Evolutionary conservation across 2,888 invertebrate species (phyloP), one percentile per base, ranked within the genome.

Genomic region (Apotomis turbidana): DNA sequence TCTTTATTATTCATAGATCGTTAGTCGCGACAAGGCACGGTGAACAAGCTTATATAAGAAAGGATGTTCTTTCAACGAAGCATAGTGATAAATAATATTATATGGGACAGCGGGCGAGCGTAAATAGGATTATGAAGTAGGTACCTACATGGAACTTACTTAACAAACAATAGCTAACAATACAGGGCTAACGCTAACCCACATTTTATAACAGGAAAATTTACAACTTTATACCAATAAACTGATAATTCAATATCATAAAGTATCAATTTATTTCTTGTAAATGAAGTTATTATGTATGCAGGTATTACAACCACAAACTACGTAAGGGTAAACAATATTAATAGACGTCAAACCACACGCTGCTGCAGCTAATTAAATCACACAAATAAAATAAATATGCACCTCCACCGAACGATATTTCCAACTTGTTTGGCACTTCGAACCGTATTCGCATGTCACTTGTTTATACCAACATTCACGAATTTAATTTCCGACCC

Each of bases 361-460:
- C 71, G 67, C 60, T 38, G 60, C 64, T 3, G 54, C 70, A 64
- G 41, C 27, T 70, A 41, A 63, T 59, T 51, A 38, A 51, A 68
- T 52, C 59, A 59, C 59, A 78, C 78, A 79, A 79, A 80, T 79
- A 83, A 76, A 75, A 79, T 80, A 83, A 82, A 81, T 82, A 81
- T 85, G 77, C 80, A 87, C 90, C 90, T 89, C 88, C 87, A 81
- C 90, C 90, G 77, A 93, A 92, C 79, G 87, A 84, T 80, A 93
- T 93, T 89, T 93, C 93, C 92, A 93, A 91, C 81, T 90, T 93
- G 81, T 93, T 93, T 74, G 93, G 93, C 87, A 92, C 93, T 85
- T 93, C 93, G 80, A 91, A 93, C 72, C 92, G 87, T 85, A 93
- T 93, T 87, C 85, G 89, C 93, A 93, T 92, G 86, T 87, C 90